phyloP scores from a whole-genome alignment of 1,140 invertebrate genomes.

The Bombus fervidus region DNA sequence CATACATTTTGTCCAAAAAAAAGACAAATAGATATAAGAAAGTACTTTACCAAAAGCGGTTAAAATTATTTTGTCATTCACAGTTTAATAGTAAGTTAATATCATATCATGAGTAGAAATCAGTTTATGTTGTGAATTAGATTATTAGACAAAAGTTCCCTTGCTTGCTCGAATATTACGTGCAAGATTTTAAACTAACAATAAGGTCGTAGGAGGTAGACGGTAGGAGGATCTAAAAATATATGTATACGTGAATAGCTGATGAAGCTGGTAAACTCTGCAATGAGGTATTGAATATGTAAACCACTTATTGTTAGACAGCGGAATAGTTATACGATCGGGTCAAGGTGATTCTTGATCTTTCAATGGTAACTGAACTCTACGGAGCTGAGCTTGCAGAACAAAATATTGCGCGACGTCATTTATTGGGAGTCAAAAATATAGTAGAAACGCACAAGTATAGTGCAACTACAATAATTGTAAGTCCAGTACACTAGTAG shows the following conservation, averaged over 20 bases:
- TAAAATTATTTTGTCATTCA: too few species aligned
- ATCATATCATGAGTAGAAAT: background rate
- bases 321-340: slow-evolving; percentile 6
- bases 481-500: background rate
- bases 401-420: slow-evolving; percentile 23
- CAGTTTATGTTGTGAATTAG: background rate
- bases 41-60: too few species aligned
- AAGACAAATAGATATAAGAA: too few species aligned
- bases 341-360: slow-evolving; percentile 37
- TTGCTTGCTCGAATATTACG: background rate
- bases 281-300: background rate
- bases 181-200: background rate
- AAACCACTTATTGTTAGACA: background rate
- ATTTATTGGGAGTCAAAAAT: slow-evolving; percentile 24
- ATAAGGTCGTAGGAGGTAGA: background rate
- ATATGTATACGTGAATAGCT: background rate
- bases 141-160: background rate
- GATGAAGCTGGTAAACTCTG: background rate
- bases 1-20: too few species aligned
- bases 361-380: slow-evolving; percentile 38
- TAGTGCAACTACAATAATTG: too few species aligned
- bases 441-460: background rate
- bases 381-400: slow-evolving; percentile 16
- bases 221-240: background rate
- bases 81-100: too few species aligned